Evolutionary conservation across 2,797 vertebrate genomes (phyloP).

Genomic region (Coregonus ussuriensis): DNA sequence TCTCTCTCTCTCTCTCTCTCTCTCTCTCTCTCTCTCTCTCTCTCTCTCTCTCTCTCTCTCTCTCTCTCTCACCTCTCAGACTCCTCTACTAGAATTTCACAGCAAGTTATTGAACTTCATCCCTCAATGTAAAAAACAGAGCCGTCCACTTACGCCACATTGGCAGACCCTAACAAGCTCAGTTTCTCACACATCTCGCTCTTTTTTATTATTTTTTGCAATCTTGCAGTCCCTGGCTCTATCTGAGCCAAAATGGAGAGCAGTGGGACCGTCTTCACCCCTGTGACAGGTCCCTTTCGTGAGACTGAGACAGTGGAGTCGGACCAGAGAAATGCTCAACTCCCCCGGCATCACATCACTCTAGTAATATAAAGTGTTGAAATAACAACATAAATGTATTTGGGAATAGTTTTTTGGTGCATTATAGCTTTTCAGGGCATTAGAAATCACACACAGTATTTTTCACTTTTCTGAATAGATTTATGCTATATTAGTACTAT

Average conservation of each 20-base stretch:
- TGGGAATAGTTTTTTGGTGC: conserved; percentile 19
- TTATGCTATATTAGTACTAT: neutral
- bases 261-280: conserved; percentile 8
- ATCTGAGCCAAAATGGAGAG: conserved; percentile 12
- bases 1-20: conserved; percentile 13
- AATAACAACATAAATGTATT: neutral
- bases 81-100: conserved; percentile 60
- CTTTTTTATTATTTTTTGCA: conserved; percentile 54
- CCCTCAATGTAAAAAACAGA: conserved; percentile 50
- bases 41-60: conserved; percentile 11
- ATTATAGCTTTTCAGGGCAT: conserved; percentile 45
- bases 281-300: conserved; percentile 50
- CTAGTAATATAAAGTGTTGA: neutral
- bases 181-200: conserved; percentile 13
- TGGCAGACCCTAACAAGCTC: conserved; percentile 16
- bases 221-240: conserved; percentile 26
- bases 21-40: conserved; percentile 19
- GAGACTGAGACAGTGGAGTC: conserved; percentile 62
- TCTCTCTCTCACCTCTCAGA: conserved; percentile 44
- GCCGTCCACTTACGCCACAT: conserved; percentile 48
- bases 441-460: conserved; percentile 46
- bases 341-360: conserved; percentile 5
- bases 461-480: neutral
- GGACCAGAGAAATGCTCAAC: conserved; percentile 59
- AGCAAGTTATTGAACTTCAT: conserved; percentile 45